Evolutionary conservation across 2,113 vertebrate genomes (phyloP).

Genomic region (Poeciliopsis prolifica): DNA sequence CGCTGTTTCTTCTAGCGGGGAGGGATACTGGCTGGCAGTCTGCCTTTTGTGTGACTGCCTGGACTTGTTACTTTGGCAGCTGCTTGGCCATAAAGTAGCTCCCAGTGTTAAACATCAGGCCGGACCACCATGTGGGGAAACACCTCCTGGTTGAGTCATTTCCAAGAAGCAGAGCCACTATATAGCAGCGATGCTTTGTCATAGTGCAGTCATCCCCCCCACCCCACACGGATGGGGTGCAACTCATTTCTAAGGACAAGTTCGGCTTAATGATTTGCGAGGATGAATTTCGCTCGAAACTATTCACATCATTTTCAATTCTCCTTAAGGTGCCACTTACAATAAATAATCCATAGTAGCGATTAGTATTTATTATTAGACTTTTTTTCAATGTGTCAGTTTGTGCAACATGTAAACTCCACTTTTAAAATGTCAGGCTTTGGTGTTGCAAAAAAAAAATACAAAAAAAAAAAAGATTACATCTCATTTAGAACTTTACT

Average conservation of each 20-base stretch:
- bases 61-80: constrained; percentile 34
- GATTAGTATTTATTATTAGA: not conserved
- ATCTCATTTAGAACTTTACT: too few relatives aligned
- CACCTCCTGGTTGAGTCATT: constrained; percentile 69
- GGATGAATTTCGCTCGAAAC: constrained; percentile 16
- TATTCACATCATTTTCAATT: not conserved
- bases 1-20: constrained; percentile 32
- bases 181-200: constrained; percentile 54
- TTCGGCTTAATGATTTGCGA: constrained; percentile 29
- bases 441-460: too few relatives aligned
- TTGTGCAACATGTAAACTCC: too few relatives aligned
- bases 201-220: constrained; percentile 62
- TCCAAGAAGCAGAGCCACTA: constrained; percentile 52
- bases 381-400: too few relatives aligned
- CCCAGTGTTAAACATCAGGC: constrained; percentile 41
- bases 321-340: not conserved
- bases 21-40: constrained; percentile 24
- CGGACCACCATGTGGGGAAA: constrained; percentile 52
- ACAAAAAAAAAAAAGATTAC: too few relatives aligned
- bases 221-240: constrained; percentile 12
- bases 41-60: constrained; percentile 22
- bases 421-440: too few relatives aligned
- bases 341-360: not conserved
- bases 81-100: constrained; percentile 34
- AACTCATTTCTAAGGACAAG: constrained; percentile 10